Percentiles rank a stretch among this genome's conserved stretches.
These are phyloP conservation scores for Zoanthus solanderi DNA, from an alignment of 92 coral and sea anemone species.

Conservation along the genomic window DNA sequence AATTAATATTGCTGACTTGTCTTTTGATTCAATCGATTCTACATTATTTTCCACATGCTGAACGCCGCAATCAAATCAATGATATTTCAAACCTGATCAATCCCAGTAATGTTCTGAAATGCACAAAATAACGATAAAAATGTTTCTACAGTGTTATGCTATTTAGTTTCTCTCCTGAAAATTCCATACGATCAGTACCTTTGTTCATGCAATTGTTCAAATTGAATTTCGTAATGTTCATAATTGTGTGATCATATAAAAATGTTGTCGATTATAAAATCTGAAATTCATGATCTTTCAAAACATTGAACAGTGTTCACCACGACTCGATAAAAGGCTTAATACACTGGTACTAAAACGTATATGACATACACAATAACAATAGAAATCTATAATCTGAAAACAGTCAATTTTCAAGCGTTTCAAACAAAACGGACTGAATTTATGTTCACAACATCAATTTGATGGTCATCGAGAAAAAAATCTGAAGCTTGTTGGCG, in stretches of 20 bases:
- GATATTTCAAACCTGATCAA: no score
- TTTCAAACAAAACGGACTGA: conserved; percentile 7
- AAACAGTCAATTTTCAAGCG: background rate
- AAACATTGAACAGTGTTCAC: background rate
- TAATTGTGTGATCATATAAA: background rate
- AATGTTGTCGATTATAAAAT: conserved; percentile 30
- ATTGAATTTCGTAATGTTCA: no score
- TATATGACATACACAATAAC: conserved; percentile 26
- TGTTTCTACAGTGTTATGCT: conserved; percentile 17
- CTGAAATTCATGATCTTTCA: background rate
- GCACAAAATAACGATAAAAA: conserved; percentile 10
- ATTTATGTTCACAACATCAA: conserved; percentile 20
- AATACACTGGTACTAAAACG: conserved; percentile 23
- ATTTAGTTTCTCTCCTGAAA: background rate
- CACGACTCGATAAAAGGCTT: conserved; percentile 24
- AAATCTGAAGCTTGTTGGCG: conserved; percentile 24
- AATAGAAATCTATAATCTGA: conserved; percentile 12
- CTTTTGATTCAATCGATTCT: no score
- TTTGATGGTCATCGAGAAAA: background rate
- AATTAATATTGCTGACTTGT: no score
- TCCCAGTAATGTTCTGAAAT: conserved; percentile 6
- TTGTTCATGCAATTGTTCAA: background rate
- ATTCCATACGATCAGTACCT: no score
- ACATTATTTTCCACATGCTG: no score
- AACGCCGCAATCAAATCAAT: no score